Evolutionary conservation across 2,888 invertebrate species (phyloP).

Genomic region (Neoscelio sp.): DNA sequence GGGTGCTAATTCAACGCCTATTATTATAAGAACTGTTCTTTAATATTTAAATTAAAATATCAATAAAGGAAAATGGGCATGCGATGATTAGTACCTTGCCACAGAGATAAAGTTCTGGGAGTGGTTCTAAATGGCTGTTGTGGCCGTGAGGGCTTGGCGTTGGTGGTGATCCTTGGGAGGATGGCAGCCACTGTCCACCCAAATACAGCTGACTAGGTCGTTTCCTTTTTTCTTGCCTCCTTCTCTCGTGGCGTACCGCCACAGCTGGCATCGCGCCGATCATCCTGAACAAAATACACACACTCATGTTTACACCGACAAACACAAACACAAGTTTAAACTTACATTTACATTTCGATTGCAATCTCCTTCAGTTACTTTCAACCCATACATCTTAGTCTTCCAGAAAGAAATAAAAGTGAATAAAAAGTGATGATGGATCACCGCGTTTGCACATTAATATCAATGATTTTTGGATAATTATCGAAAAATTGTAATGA

Average conservation of each 20-base stretch:
- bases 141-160: slow-evolving; percentile 87
- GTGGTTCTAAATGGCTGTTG: slow-evolving; percentile 84
- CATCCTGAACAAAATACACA: slow-evolving; percentile 84
- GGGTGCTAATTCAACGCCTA: no score
- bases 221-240: slow-evolving; percentile 89
- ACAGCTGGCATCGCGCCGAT: slow-evolving; percentile 95
- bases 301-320: not conserved
- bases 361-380: not conserved
- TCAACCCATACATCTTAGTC: not conserved
- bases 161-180: slow-evolving; percentile 85
- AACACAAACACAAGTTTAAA: not conserved
- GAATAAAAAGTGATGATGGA: no score
- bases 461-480: no score
- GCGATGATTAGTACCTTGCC: slow-evolving; percentile 85
- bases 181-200: slow-evolving; percentile 86
- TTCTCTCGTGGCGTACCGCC: slow-evolving; percentile 91
- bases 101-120: slow-evolving; percentile 89
- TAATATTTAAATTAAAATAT: not conserved
- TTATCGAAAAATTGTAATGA: no score
- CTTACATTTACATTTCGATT: slow-evolving; percentile 9
- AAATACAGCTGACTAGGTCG: slow-evolving; percentile 87
- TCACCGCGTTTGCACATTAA: no score
- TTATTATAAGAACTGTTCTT: not conserved
- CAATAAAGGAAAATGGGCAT: slow-evolving; percentile 14
- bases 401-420: no score